phyloP scores from a whole-genome alignment of 2,888 invertebrate genomes.

The Stramonita haemastoma region DNA sequence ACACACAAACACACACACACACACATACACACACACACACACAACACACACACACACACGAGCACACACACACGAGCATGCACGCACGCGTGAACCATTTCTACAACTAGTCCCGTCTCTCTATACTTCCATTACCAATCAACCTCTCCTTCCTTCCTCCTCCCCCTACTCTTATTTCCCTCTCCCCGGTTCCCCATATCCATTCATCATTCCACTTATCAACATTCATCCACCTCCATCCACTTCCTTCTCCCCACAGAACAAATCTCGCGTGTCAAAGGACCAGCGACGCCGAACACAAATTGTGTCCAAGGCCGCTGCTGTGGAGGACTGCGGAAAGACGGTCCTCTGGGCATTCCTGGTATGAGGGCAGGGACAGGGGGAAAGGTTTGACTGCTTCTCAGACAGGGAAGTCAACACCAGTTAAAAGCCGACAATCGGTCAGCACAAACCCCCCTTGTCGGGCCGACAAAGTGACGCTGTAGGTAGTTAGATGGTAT shows the following conservation, averaged over 20 bases:
- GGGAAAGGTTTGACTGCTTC: not conserved
- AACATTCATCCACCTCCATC: not conserved
- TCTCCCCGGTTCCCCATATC: not conserved
- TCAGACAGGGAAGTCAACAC: not conserved
- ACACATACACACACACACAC: not conserved
- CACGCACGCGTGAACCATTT: not conserved
- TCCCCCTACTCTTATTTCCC: too few species aligned
- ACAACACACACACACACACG: not conserved
- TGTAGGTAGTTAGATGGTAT: constrained; percentile 18
- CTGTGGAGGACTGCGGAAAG: not conserved
- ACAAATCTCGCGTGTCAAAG: not conserved
- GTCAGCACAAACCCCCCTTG: not conserved
- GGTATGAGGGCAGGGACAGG: not conserved
- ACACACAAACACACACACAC: constrained; percentile 15
- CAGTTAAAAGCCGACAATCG: not conserved
- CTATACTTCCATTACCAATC: too few species aligned
- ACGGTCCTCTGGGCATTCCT: not conserved
- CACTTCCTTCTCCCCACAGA: not conserved
- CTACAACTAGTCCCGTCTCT: not conserved
- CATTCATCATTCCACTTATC: not conserved
- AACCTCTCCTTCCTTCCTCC: too few species aligned
- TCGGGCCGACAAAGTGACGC: not conserved
- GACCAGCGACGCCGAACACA: too few species aligned
- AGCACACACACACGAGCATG: too few species aligned
- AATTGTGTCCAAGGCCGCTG: too few species aligned